A percentile compares a stretch with the other conserved stretches of the same genome.
These are phyloP conservation scores for Procambarus clarkii DNA, from an alignment of 1,140 invertebrate species.

Conservation along the genomic window DNA sequence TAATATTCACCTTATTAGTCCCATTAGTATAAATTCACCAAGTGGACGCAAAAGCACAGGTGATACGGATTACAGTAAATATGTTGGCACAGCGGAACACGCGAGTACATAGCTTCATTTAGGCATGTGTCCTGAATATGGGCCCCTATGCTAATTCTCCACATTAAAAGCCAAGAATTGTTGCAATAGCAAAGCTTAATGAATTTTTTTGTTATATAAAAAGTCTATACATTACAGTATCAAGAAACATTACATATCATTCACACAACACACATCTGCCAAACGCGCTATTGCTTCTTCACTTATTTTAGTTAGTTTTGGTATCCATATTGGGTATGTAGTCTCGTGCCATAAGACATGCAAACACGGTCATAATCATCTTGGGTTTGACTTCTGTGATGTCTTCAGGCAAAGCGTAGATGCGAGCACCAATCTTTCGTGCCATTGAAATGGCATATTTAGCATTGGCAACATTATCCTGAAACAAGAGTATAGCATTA, in stretches of 20 bases:
- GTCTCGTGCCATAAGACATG: slow-evolving; percentile 97
- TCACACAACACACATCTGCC: slow-evolving; percentile 37
- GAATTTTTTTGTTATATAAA: slow-evolving; percentile 52
- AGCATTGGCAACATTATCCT: slow-evolving; percentile 96
- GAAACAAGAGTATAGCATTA: slow-evolving; percentile 75
- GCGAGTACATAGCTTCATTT: slow-evolving; percentile 12
- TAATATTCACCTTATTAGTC: not conserved
- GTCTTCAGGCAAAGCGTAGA: slow-evolving; percentile 99
- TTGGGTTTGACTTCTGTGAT: slow-evolving; percentile 98
- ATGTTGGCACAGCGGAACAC: slow-evolving; percentile 17
- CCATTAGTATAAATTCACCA: not conserved
- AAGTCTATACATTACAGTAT: slow-evolving; percentile 35
- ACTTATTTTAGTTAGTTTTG: slow-evolving; percentile 71
- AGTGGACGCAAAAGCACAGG: not conserved
- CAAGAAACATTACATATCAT: slow-evolving; percentile 40
- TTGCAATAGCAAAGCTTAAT: slow-evolving; percentile 36
- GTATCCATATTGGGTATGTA: slow-evolving; percentile 91
- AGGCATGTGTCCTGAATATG: slow-evolving; percentile 20
- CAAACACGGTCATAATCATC: slow-evolving; percentile 99
- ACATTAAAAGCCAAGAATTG: slow-evolving; percentile 35
- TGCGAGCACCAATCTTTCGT: slow-evolving; percentile 95
- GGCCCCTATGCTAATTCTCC: slow-evolving; percentile 15
- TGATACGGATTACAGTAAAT: not conserved
- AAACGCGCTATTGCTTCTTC: slow-evolving; percentile 14
- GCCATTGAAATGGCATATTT: slow-evolving; percentile 99